Evolutionary conservation across 2,888 invertebrate species (phyloP), one percentile per base, ranked within the genome.

Genomic region (Proisotoma minuta): DNA sequence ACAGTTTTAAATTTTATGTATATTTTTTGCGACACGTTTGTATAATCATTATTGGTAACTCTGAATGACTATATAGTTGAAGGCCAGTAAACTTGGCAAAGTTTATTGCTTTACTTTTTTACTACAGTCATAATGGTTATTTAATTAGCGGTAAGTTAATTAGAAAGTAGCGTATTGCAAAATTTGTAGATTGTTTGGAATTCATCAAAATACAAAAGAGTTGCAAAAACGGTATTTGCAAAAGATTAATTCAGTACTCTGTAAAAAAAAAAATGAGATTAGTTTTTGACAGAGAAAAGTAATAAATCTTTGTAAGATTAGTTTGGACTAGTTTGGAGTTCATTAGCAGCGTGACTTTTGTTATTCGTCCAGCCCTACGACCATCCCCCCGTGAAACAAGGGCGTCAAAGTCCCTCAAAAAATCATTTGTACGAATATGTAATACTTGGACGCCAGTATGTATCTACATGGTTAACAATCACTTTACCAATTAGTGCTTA

Each of bases 321-420:
- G 62, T 62, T 43, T 62, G 57, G 57, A 57, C 58, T 62, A 62
- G 62, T 62, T 43, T 62, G 57, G 62, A 62, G 57, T 62, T 62
- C 62, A 62, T 62, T 62, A 62, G 62, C 62, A 62, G 62, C 57
- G 62, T 62, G 62, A 62, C 62, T 62, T 57, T 58, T 43, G 62
- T 62, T 62, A 57, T 58, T 62, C 62, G 62, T 57, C 62, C 62
- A 58, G 62, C 62, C 62, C 57, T 51, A 49, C 39, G 57, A 62
- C 62, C 62, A 62, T 62, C 62, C 62, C 57, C 62, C 62, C 52
- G 57, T 57, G 58, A 62, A 62, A 48, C 27, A 58, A 53, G 58
- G 62, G 62, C 62, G 57, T 57, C 47, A 57, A 23, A 62, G 57
- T 57, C 57, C 58, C 62, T 57, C 57, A 57, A 62, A 60, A 62